phyloP scores from a whole-genome alignment of 53 echinoderm and acorn worm genomes.

The Hippasteria phrygiana region DNA sequence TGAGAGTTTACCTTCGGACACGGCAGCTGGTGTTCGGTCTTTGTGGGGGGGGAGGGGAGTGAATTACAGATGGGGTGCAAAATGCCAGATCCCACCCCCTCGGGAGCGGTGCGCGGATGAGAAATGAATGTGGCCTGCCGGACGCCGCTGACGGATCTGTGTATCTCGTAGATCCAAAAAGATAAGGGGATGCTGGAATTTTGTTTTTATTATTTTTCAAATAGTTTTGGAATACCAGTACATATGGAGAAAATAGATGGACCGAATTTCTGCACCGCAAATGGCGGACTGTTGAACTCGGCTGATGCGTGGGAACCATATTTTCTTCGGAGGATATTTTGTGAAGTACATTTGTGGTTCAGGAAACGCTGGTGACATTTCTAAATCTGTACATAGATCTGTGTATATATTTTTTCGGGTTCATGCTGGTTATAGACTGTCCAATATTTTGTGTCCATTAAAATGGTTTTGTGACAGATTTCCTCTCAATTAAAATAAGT shows the following conservation, averaged over 20 bases:
- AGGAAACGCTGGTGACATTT: not conserved
- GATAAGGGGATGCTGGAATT: conserved; percentile 29
- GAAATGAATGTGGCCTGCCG: conserved; percentile 49
- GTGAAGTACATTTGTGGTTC: not conserved
- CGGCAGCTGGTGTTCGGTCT: conserved; percentile 11
- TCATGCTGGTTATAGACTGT: too few species aligned
- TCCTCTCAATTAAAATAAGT: too few species aligned
- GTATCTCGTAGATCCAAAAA: not conserved
- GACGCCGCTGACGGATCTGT: not conserved
- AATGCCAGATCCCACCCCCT: conserved; percentile 5
- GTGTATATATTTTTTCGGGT: too few species aligned
- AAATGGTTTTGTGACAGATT: too few species aligned
- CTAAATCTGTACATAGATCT: too few species aligned
- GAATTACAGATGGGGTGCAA: conserved; percentile 11
- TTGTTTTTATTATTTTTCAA: conserved; percentile 37
- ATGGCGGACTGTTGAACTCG: conserved; percentile 2
- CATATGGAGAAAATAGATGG: not conserved
- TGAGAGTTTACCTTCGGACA: not conserved
- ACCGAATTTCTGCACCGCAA: not conserved
- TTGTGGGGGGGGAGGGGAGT: not conserved
- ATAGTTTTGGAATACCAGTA: conserved; percentile 26
- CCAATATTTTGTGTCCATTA: too few species aligned
- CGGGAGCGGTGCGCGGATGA: not conserved
- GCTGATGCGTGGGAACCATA: conserved; percentile 7
- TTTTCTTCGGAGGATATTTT: too few species aligned